phyloP scores from a whole-genome alignment of 2,888 invertebrate species.

The Ormyrus pomaceus region DNA sequence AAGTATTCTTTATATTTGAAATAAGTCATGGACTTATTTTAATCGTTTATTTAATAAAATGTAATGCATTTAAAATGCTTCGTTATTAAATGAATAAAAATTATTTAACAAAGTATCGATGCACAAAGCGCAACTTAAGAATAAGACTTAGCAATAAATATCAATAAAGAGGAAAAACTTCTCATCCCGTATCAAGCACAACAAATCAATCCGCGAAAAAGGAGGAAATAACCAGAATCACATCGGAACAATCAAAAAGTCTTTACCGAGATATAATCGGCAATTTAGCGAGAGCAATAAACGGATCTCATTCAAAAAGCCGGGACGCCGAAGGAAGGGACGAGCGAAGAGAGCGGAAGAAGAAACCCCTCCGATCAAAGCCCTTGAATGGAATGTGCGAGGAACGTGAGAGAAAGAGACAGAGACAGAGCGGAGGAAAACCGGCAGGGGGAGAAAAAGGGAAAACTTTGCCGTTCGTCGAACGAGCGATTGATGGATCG shows the following conservation, averaged over 20 bases:
- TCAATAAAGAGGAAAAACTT: too few relatives aligned
- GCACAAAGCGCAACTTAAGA: too few relatives aligned
- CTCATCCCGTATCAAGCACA: too few relatives aligned
- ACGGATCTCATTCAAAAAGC: slow-evolving; percentile 6
- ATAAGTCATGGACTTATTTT: too few relatives aligned
- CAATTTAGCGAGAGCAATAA: slow-evolving; percentile 28
- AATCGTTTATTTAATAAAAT: too few relatives aligned
- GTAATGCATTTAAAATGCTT: too few relatives aligned
- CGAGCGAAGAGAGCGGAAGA: slow-evolving; percentile 2
- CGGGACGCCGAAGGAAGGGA: neutral
- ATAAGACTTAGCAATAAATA: too few relatives aligned
- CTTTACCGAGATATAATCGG: slow-evolving; percentile 16
- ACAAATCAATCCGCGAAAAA: too few relatives aligned
- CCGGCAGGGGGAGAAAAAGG: neutral
- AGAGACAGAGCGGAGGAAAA: neutral
- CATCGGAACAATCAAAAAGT: slow-evolving; percentile 12
- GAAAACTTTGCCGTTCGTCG: slow-evolving; percentile 9
- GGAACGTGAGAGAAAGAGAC: neutral
- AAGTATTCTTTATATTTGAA: too few relatives aligned
- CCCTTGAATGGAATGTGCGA: neutral
- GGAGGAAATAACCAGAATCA: slow-evolving; percentile 3
- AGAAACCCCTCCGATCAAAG: neutral
- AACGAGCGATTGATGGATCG: slow-evolving; percentile 39
- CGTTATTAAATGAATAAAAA: too few relatives aligned
- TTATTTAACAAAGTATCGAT: too few relatives aligned